A percentile compares a stretch with the other conserved stretches of the same genome.
These are phyloP conservation scores for Agonum fuliginosum DNA, from an alignment of 2,888 invertebrate genomes.

Conservation along the genomic window DNA sequence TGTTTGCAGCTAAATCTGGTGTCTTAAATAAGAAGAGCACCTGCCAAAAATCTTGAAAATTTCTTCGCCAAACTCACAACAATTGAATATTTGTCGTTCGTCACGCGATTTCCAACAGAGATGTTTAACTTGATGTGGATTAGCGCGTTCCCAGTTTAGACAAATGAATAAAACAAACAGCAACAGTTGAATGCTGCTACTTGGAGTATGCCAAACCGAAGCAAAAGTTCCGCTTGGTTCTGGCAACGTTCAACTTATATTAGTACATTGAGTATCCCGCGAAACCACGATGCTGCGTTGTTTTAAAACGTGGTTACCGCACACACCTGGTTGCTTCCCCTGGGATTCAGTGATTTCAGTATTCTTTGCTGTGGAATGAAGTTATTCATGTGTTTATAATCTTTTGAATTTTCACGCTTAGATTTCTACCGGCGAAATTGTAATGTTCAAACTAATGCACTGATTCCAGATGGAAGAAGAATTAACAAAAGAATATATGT, in stretches of 20 bases:
- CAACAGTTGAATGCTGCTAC: constrained; percentile 32
- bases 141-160: constrained; percentile 25
- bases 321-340: constrained; percentile 37
- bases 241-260: constrained; percentile 2
- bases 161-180: constrained; percentile 45
- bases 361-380: constrained; percentile 31
- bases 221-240: neutral
- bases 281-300: constrained; percentile 14
- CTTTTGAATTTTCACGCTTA: constrained; percentile 43
- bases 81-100: neutral
- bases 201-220: neutral
- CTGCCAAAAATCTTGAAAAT: neutral
- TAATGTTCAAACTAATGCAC: constrained; percentile 12
- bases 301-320: constrained; percentile 45
- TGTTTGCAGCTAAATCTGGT: no score
- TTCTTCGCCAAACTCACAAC: neutral
- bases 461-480: neutral
- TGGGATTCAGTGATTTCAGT: constrained; percentile 18
- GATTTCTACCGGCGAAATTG: neutral
- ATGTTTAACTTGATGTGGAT: constrained; percentile 30
- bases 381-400: constrained; percentile 53
- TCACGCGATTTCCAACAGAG: neutral
- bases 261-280: neutral
- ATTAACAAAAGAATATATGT: neutral
- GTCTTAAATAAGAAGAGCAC: neutral